These are phyloP conservation scores for Zosterops hypoxanthus DNA, from an alignment of 2,113 vertebrate species.

Conservation along the genomic window DNA sequence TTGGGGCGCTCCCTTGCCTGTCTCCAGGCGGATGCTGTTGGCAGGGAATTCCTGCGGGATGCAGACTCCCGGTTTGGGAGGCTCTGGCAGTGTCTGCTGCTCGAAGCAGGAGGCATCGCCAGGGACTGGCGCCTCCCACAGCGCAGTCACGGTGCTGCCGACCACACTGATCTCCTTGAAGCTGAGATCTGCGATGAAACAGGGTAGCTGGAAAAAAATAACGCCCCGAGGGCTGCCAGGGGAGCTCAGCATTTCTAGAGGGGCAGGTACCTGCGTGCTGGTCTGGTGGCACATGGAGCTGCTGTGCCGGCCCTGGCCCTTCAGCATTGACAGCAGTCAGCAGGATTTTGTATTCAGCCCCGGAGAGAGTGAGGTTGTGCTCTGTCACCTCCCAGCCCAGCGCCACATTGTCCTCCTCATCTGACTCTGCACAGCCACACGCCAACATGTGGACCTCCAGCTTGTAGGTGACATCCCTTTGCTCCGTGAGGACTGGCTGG, in stretches of 20 bases:
- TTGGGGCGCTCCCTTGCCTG: not conserved
- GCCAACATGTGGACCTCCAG: not conserved
- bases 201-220: fast-evolving
- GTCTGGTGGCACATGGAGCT: not conserved
- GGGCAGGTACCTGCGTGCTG: conserved; percentile 3
- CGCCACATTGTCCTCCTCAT: not conserved
- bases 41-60: not conserved
- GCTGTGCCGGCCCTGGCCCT: fast-evolving
- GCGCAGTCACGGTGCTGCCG: fast-evolving
- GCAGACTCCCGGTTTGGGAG: fast-evolving
- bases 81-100: not conserved
- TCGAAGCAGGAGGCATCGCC: conserved; percentile 40
- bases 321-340: not conserved
- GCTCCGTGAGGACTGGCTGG: not conserved
- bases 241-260: fast-evolving
- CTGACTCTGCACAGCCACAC: not conserved
- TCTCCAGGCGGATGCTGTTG: not conserved
- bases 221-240: fast-evolving
- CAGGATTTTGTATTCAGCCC: conserved; percentile 40
- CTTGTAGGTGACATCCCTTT: not conserved
- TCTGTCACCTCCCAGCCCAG: not conserved
- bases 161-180: not conserved
- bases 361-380: conserved; percentile 22
- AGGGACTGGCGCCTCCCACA: not conserved
- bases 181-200: not conserved